phyloP scores from a whole-genome alignment of 1,140 invertebrate species.

The Bombyx mandarina region DNA sequence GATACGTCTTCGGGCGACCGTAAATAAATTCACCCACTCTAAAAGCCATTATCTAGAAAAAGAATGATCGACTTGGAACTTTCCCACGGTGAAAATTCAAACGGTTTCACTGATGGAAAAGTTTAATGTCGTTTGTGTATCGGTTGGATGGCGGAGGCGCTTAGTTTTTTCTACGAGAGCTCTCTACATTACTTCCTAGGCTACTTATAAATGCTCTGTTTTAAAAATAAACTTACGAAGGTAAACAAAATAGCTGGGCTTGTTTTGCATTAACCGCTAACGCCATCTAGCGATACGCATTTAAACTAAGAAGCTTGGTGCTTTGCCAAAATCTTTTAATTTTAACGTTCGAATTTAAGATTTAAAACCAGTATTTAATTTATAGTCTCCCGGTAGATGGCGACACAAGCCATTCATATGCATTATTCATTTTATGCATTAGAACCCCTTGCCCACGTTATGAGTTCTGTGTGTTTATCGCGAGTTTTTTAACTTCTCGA shows the following conservation, averaged over 20 bases:
- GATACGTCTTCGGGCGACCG: no score
- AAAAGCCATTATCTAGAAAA: slow-evolving; percentile 4
- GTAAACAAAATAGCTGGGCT: slow-evolving; percentile 25
- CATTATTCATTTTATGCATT: no score
- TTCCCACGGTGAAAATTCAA: slow-evolving; percentile 13
- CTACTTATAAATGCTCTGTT: slow-evolving; percentile 54
- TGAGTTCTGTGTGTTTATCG: no score
- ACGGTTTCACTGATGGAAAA: slow-evolving; percentile 14
- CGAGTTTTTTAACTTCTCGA: no score
- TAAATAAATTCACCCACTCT: background rate
- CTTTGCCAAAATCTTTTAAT: slow-evolving; percentile 14
- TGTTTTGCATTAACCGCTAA: slow-evolving; percentile 13
- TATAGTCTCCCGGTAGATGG: slow-evolving; percentile 18
- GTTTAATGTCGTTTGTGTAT: slow-evolving; percentile 26
- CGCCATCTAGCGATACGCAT: slow-evolving; percentile 31
- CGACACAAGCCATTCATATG: background rate
- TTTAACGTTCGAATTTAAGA: no score
- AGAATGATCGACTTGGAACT: slow-evolving; percentile 12
- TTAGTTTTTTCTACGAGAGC: slow-evolving; percentile 29
- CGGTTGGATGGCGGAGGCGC: slow-evolving; percentile 21
- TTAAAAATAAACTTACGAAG: slow-evolving; percentile 55
- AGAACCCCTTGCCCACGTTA: no score
- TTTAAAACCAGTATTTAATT: slow-evolving; percentile 6
- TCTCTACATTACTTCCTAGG: slow-evolving; percentile 49
- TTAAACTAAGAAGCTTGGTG: slow-evolving; percentile 10